Evolutionary conservation across 2,888 invertebrate genomes (phyloP).

Genomic region (Melitaea athalia): DNA sequence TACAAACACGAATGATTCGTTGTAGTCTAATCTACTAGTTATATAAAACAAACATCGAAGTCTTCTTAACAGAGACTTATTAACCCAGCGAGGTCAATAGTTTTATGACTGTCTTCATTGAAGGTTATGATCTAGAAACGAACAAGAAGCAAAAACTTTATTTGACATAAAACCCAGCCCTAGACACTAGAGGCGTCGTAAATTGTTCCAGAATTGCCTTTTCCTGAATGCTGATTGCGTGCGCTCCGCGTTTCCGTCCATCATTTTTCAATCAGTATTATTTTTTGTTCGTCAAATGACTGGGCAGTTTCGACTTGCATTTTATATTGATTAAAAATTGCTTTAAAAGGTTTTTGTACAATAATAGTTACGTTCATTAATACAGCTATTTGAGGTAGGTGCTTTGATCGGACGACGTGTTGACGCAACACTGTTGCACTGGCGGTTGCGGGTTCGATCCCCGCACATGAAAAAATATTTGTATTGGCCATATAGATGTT

Average conservation of each 20-base stretch:
- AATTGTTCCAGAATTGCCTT: constrained; percentile 54
- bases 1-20: too few relatives aligned
- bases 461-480: too few relatives aligned
- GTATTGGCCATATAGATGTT: too few relatives aligned
- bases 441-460: too few relatives aligned
- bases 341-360: constrained; percentile 7
- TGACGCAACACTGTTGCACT: too few relatives aligned
- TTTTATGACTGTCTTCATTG: neutral
- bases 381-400: neutral
- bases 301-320: constrained; percentile 23
- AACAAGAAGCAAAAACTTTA: neutral
- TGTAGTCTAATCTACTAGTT: too few relatives aligned
- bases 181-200: constrained; percentile 26
- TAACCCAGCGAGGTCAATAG: too few relatives aligned
- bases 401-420: too few relatives aligned
- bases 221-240: constrained; percentile 68
- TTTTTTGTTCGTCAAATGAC: constrained; percentile 35
- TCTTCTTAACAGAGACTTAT: too few relatives aligned
- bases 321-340: constrained; percentile 4
- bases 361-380: neutral
- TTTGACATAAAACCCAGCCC: constrained; percentile 16
- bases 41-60: too few relatives aligned
- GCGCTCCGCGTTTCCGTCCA: constrained; percentile 57
- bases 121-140: neutral
- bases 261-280: constrained; percentile 38